Evolutionary conservation across 2,888 invertebrate species (phyloP).

Genomic region (Ormia ochracea): DNA sequence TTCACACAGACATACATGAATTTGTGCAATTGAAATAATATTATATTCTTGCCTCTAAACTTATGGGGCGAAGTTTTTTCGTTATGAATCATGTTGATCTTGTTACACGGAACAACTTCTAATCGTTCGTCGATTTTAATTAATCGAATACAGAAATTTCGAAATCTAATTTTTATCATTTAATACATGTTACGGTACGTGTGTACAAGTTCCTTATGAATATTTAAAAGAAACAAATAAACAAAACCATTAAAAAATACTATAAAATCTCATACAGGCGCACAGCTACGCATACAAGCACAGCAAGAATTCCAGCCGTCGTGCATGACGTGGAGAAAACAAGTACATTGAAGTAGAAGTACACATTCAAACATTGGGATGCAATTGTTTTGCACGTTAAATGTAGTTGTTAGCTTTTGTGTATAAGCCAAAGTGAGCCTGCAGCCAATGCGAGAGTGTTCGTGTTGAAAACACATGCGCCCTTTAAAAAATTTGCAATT

Average conservation of each 20-base stretch:
- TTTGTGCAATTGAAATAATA: too few relatives aligned
- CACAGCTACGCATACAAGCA: not conserved
- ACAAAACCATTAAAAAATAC: slow-evolving; percentile 17
- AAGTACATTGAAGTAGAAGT: not conserved
- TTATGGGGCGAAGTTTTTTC: not conserved
- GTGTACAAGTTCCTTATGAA: not conserved
- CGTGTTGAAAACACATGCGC: slow-evolving; percentile 51
- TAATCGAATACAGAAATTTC: not conserved
- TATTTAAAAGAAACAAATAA: not conserved
- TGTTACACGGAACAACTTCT: not conserved
- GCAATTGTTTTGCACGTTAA: not conserved
- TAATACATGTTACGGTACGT: not conserved
- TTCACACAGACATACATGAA: too few relatives aligned
- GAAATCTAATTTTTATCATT: slow-evolving; percentile 6
- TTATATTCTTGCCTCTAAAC: not conserved
- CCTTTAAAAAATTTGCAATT: slow-evolving; percentile 43
- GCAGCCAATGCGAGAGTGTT: not conserved
- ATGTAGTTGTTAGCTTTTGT: not conserved
- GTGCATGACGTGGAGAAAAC: not conserved
- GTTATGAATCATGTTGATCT: slow-evolving; percentile 19
- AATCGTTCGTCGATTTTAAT: slow-evolving; percentile 35
- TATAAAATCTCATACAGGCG: slow-evolving; percentile 9
- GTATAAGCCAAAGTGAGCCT: not conserved
- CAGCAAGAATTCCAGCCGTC: not conserved
- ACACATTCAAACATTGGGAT: not conserved